Percentiles rank a stretch among this genome's conserved stretches.
Conservation (phyloP, 1,140 invertebrate genomes). For the Goniozus legneri region DNA sequence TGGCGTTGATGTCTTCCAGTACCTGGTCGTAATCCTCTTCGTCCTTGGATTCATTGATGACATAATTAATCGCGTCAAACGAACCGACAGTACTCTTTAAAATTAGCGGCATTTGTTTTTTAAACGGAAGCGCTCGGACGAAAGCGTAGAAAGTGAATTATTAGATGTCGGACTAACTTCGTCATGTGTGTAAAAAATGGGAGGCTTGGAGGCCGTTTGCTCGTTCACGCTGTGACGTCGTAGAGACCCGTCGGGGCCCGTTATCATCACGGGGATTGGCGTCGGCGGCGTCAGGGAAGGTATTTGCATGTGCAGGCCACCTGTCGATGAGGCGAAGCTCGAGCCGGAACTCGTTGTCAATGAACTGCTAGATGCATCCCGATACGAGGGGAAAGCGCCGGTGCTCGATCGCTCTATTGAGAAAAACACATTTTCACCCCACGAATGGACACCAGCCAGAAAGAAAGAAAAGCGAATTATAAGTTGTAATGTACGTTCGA, state of each 20-base stretch:
- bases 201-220: conserved; percentile 18
- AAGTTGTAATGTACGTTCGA: not conserved
- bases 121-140: conserved; percentile 11
- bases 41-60: conserved; percentile 10
- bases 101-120: too few relatives aligned
- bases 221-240: conserved; percentile 31
- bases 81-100: too few relatives aligned
- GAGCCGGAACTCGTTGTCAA: conserved; percentile 39
- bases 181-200: conserved; percentile 38
- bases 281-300: conserved; percentile 27
- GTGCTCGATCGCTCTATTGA: conserved; percentile 32
- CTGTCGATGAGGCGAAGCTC: conserved; percentile 37
- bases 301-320: conserved; percentile 34
- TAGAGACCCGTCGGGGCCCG: conserved; percentile 34
- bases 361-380: conserved; percentile 40
- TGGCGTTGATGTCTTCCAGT: conserved; percentile 30
- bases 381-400: conserved; percentile 33
- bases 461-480: conserved; percentile 4
- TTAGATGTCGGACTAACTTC: conserved; percentile 29
- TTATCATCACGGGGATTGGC: conserved; percentile 44
- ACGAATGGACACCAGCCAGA: too few relatives aligned
- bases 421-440: not conserved
- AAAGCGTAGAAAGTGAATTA: too few relatives aligned
- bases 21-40: conserved; percentile 32
- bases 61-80: too few relatives aligned